Conservation (phyloP, 2,797 vertebrate species). For the Euthynnus affinis region DNA sequence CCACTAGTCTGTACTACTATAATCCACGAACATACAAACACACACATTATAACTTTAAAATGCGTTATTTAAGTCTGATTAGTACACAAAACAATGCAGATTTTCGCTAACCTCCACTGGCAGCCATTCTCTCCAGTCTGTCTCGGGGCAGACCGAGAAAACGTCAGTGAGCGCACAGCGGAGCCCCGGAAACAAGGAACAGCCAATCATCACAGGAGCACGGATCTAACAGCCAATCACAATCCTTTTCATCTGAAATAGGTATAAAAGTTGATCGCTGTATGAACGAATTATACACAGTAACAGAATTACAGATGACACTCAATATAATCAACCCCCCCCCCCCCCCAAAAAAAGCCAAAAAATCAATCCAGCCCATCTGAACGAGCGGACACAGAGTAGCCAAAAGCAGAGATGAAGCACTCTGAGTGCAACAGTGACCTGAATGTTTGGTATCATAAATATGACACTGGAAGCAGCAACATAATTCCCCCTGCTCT, state of each 20-base stretch:
- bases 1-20: not conserved
- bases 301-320: not conserved
- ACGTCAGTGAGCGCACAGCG: constrained; percentile 76
- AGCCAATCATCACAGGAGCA: constrained; percentile 77
- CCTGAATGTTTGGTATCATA: not conserved
- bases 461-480: not conserved
- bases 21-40: not conserved
- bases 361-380: not conserved
- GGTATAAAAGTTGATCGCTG: constrained; percentile 53
- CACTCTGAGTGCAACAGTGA: not conserved
- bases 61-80: constrained; percentile 48
- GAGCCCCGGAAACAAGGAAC: constrained; percentile 85
- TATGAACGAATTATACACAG: constrained; percentile 30
- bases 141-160: constrained; percentile 82
- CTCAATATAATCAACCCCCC: not conserved
- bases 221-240: constrained; percentile 73
- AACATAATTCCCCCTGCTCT: too few species aligned
- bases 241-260: constrained; percentile 33
- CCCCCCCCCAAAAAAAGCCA: not conserved
- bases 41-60: constrained; percentile 55
- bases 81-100: constrained; percentile 76
- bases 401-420: not conserved
- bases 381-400: constrained; percentile 1
- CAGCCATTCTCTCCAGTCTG: constrained; percentile 91
- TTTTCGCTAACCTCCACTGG: constrained; percentile 89